Evolutionary conservation across 1,140 invertebrate genomes (phyloP).

Genomic region (Drusus annulatus): DNA sequence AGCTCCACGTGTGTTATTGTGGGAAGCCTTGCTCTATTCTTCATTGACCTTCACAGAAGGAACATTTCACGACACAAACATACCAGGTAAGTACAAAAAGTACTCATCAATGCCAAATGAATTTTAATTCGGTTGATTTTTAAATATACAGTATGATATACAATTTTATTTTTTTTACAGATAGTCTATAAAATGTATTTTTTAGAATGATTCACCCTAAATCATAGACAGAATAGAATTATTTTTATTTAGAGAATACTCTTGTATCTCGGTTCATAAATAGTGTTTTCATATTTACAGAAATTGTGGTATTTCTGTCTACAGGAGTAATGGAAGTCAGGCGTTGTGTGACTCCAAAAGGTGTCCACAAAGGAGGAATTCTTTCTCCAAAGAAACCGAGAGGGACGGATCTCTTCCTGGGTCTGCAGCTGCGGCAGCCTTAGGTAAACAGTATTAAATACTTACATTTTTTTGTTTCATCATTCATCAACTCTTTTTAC

Average conservation of each 20-base stretch:
- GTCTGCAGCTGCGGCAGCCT: slow-evolving; percentile 65
- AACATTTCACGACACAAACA: slow-evolving; percentile 80
- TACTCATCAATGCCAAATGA: background rate
- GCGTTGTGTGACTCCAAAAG: slow-evolving; percentile 71
- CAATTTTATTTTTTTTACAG: too few relatives aligned
- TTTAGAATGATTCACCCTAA: too few relatives aligned
- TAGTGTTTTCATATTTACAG: background rate
- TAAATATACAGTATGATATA: too few relatives aligned
- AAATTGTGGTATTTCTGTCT: too few relatives aligned
- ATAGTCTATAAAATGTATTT: too few relatives aligned
- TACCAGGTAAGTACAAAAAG: slow-evolving; percentile 68
- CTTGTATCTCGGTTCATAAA: too few relatives aligned
- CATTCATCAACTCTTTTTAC: too few relatives aligned
- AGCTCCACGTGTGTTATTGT: slow-evolving; percentile 84
- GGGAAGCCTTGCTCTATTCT: slow-evolving; percentile 83
- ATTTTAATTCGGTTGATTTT: too few relatives aligned
- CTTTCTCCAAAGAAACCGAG: slow-evolving; percentile 75
- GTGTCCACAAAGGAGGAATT: slow-evolving; percentile 74
- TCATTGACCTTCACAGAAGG: slow-evolving; percentile 84
- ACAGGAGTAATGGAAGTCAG: slow-evolving; percentile 54
- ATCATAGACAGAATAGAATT: too few relatives aligned
- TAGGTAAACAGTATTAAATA: slow-evolving; percentile 57
- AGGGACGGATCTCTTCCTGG: slow-evolving; percentile 69
- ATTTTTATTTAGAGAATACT: too few relatives aligned
- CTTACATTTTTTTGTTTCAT: too few relatives aligned